A percentile compares a stretch with the other conserved stretches of the same genome.
Evolutionary conservation across 2,888 invertebrate genomes (phyloP).

Genomic region (Periphyllus acericola): DNA sequence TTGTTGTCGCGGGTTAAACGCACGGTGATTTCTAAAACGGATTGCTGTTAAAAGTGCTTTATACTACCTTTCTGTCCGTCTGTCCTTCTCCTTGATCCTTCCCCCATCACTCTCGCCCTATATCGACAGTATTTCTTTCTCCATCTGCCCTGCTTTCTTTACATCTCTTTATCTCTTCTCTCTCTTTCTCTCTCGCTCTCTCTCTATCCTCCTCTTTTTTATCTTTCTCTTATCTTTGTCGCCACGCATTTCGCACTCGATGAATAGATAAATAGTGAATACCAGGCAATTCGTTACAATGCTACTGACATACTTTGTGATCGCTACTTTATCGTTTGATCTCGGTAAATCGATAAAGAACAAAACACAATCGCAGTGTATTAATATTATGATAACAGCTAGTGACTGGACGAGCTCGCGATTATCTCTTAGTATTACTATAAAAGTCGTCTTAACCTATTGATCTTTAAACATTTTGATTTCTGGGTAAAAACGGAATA

Average conservation of each 20-base stretch:
- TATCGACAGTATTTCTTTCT: too few species aligned
- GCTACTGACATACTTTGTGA: not conserved
- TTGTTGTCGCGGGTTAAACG: constrained; percentile 54
- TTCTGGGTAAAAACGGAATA: not conserved
- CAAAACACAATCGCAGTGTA: not conserved
- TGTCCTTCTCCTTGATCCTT: not conserved
- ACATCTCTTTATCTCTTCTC: too few species aligned
- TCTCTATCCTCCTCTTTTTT: not conserved
- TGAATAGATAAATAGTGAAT: constrained; percentile 8
- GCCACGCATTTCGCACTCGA: not conserved
- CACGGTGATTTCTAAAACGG: constrained; percentile 45
- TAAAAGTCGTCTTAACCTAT: not conserved
- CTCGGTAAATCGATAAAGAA: not conserved
- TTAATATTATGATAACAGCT: not conserved
- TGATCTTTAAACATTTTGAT: not conserved
- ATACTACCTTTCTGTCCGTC: not conserved
- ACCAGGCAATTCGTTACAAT: constrained; percentile 18
- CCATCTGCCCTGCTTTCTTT: too few species aligned
- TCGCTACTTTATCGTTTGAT: constrained; percentile 14
- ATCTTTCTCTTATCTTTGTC: too few species aligned
- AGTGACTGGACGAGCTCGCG: not conserved
- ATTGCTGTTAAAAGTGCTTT: constrained; percentile 41
- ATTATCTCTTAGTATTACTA: not conserved
- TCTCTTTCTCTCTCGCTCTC: not conserved
- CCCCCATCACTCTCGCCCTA: too few species aligned